phyloP scores from a whole-genome alignment of 2,113 vertebrate genomes.

The Anhinga anhinga region DNA sequence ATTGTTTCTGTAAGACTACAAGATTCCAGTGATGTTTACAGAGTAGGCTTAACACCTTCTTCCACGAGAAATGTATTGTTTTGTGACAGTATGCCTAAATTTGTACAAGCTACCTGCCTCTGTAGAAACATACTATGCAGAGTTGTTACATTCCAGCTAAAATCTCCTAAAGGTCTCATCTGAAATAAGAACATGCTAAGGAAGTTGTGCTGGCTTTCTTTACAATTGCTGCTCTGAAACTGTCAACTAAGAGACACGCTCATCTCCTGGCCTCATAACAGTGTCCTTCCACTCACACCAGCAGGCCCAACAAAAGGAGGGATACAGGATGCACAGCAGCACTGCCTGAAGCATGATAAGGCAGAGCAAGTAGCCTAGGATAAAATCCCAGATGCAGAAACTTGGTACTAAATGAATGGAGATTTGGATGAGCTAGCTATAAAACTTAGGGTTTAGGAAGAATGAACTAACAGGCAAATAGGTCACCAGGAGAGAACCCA shows the following conservation, averaged over 20 bases:
- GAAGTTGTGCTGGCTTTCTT: neutral
- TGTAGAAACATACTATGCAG: neutral
- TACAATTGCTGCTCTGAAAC: neutral
- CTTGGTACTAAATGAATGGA: neutral
- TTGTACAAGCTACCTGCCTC: neutral
- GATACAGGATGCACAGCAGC: neutral
- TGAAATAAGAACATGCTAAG: neutral
- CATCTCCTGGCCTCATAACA: neutral
- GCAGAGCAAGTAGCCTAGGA: neutral
- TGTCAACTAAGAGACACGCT: neutral
- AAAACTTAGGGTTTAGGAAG: neutral
- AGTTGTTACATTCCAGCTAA: neutral
- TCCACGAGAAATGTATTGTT: neutral
- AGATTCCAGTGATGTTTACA: neutral
- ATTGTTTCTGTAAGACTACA: neutral
- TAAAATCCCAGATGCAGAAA: neutral
- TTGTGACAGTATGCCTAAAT: rapidly evolving
- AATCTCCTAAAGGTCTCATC: neutral
- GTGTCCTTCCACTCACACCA: neutral
- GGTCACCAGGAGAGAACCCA: neutral
- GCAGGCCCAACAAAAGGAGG: neutral
- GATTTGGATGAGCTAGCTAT: neutral
- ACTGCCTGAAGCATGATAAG: neutral
- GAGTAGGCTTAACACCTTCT: neutral
- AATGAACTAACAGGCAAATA: neutral